Evolutionary conservation across 35 echinoderm and acorn worm genomes (phyloP).

Genomic region (Patiria miniata): DNA sequence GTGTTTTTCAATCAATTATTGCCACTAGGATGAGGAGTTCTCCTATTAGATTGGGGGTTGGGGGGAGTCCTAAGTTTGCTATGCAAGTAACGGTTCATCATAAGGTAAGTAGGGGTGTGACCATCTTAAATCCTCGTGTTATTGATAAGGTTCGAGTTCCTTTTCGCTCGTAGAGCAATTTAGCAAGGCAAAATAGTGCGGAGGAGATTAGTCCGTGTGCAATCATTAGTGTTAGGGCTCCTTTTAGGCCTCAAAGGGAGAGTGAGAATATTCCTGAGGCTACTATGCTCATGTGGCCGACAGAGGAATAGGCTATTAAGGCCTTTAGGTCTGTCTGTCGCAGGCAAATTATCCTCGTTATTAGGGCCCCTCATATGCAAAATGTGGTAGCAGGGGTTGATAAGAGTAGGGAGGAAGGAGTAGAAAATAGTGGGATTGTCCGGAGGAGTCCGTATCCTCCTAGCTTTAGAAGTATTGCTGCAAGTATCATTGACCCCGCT

Average conservation of each 20-base stretch:
- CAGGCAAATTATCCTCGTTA: constrained; percentile 57
- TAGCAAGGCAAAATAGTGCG: constrained; percentile 56
- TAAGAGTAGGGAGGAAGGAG: not conserved
- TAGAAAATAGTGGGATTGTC: not conserved
- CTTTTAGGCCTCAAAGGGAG: constrained; percentile 34
- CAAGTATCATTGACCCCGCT: constrained; percentile 72
- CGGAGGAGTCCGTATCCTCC: constrained; percentile 66
- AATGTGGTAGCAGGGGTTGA: not conserved
- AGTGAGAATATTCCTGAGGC: constrained; percentile 34
- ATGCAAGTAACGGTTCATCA: constrained; percentile 57
- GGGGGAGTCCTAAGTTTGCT: constrained; percentile 62
- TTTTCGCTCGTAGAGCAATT: constrained; percentile 63
- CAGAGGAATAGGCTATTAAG: constrained; percentile 70
- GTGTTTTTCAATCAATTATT: constrained; percentile 18
- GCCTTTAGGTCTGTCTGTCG: constrained; percentile 71
- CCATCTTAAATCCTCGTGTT: constrained; percentile 56
- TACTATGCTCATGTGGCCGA: constrained; percentile 74
- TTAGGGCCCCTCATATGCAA: constrained; percentile 58
- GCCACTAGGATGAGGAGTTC: constrained; percentile 15
- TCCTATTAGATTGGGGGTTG: constrained; percentile 54
- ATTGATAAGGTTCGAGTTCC: constrained; percentile 57
- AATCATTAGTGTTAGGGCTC: constrained; percentile 63
- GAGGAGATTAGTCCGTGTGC: constrained; percentile 66
- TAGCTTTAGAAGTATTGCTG: constrained; percentile 65
- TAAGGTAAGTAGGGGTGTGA: constrained; percentile 19